Percentiles rank a stretch among this genome's conserved stretches.
Evolutionary conservation across 2,113 vertebrate species (phyloP).

Genomic region (Solea senegalensis): DNA sequence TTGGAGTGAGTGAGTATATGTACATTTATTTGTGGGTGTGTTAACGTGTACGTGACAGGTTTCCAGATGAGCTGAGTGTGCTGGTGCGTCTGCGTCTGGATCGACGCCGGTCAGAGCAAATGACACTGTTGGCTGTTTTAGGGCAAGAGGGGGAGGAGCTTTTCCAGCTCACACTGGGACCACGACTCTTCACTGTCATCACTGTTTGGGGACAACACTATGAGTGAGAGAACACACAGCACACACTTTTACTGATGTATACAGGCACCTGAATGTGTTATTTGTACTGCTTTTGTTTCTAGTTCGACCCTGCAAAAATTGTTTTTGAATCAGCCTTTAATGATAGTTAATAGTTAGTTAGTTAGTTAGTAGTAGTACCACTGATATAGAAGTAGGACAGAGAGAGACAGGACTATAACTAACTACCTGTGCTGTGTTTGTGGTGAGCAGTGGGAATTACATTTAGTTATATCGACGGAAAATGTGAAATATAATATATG

Average conservation of each 20-base stretch:
- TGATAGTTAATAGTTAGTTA: too few relatives aligned
- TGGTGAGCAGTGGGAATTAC: too few relatives aligned
- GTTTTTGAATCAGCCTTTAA: too few relatives aligned
- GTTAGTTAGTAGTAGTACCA: too few relatives aligned
- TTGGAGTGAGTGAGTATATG: neutral
- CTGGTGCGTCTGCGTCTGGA: slow-evolving; percentile 39
- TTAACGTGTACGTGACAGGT: slow-evolving; percentile 49
- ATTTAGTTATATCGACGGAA: too few relatives aligned
- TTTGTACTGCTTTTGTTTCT: too few relatives aligned
- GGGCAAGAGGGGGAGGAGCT: slow-evolving; percentile 42
- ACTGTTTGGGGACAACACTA: slow-evolving; percentile 33
- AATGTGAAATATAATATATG: too few relatives aligned
- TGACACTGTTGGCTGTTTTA: slow-evolving; percentile 33
- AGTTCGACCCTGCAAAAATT: too few relatives aligned
- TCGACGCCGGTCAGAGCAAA: slow-evolving; percentile 22
- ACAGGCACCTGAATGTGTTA: too few relatives aligned
- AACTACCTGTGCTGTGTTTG: too few relatives aligned
- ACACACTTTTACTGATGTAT: neutral
- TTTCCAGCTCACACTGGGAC: slow-evolving; percentile 10
- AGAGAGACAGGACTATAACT: too few relatives aligned
- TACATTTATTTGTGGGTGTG: slow-evolving; percentile 4
- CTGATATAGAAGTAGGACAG: too few relatives aligned
- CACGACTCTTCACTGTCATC: slow-evolving; percentile 19
- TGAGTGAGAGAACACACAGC: slow-evolving; percentile 26
- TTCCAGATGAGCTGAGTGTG: slow-evolving; percentile 52